phyloP scores from a whole-genome alignment of 2,888 invertebrate genomes.

The Alcis repandata region DNA sequence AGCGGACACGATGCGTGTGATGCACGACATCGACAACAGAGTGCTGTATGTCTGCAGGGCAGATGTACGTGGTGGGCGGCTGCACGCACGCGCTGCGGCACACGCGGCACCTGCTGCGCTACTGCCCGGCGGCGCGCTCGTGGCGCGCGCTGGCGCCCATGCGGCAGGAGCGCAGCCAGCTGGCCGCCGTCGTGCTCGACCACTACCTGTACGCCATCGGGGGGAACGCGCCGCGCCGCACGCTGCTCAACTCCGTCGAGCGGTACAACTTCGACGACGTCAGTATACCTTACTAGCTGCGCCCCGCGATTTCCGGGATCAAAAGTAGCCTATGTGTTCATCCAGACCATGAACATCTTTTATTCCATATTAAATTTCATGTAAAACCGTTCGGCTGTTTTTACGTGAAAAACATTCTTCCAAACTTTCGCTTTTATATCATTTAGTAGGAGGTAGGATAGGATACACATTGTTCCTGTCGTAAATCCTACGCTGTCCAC shows the following conservation, averaged over 20 bases:
- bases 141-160: constrained; percentile 93
- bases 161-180: constrained; percentile 94
- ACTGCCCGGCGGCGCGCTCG: constrained; percentile 92
- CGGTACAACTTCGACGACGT: constrained; percentile 93
- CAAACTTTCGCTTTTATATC: too few species aligned
- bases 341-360: too few species aligned
- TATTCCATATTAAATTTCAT: too few species aligned
- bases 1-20: too few species aligned
- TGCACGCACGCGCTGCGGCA: constrained; percentile 93
- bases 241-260: constrained; percentile 93
- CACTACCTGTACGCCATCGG: constrained; percentile 95
- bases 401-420: too few species aligned
- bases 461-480: too few species aligned
- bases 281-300: too few species aligned
- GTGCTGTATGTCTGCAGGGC: constrained; percentile 77
- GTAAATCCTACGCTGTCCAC: too few species aligned
- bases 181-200: constrained; percentile 95
- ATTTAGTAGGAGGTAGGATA: too few species aligned
- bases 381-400: too few species aligned
- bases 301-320: too few species aligned
- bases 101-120: constrained; percentile 92
- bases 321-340: too few species aligned
- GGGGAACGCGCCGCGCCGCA: constrained; percentile 93
- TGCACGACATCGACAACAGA: not conserved
- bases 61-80: constrained; percentile 97